A percentile compares a stretch with the other conserved stretches of the same genome.
phyloP scores from a whole-genome alignment of 2,888 invertebrate genomes.

The Labia minor region DNA sequence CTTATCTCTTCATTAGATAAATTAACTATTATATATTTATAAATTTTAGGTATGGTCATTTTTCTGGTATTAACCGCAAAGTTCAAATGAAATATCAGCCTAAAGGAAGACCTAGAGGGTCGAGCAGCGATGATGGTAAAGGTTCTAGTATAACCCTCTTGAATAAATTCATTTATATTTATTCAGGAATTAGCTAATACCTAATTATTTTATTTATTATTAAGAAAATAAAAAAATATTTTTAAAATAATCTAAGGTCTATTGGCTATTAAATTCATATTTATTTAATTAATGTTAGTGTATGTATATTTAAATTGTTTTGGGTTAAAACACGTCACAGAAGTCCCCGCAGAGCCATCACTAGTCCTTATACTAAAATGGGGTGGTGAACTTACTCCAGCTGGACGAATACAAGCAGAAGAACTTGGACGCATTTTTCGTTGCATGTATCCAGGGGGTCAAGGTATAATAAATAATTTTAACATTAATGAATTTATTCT shows the following conservation, averaged over 20 bases:
- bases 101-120: slow-evolving; percentile 79
- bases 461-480: slow-evolving; percentile 49
- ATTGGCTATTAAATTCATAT: neutral
- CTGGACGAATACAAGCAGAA: slow-evolving; percentile 94
- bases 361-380: slow-evolving; percentile 95
- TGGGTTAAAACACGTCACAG: slow-evolving; percentile 37
- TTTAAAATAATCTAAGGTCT: neutral
- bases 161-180: slow-evolving; percentile 23
- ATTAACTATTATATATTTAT: slow-evolving; percentile 17
- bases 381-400: slow-evolving; percentile 98
- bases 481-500: neutral
- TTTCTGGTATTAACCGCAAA: slow-evolving; percentile 98
- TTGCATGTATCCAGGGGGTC: slow-evolving; percentile 98
- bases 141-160: slow-evolving; percentile 33
- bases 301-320: neutral
- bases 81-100: slow-evolving; percentile 99
- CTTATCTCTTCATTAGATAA: neutral
- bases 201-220: slow-evolving; percentile 22
- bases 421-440: slow-evolving; percentile 95
- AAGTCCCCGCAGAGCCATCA: slow-evolving; percentile 81
- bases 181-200: slow-evolving; percentile 17
- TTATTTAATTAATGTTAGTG: neutral
- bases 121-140: slow-evolving; percentile 89
- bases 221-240: no score
- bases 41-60: slow-evolving; percentile 85